These are phyloP conservation scores for Platichthys stellatus DNA, from an alignment of 2,113 vertebrate species.

Conservation along the genomic window DNA sequence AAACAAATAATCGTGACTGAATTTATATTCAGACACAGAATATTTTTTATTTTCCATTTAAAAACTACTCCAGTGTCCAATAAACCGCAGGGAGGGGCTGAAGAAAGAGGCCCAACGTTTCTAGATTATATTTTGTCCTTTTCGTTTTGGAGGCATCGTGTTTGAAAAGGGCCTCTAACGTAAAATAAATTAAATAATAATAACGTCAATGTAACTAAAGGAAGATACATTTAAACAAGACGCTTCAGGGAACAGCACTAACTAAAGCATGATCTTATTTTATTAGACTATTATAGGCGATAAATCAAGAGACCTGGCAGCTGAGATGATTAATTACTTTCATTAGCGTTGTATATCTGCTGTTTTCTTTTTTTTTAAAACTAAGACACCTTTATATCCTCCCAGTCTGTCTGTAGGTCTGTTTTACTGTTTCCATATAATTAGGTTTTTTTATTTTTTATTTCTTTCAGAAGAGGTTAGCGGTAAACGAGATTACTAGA, in stretches of 20 bases:
- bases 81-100: neutral
- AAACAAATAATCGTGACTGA: neutral
- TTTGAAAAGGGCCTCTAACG: neutral
- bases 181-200: neutral
- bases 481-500: conserved; percentile 68
- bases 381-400: conserved; percentile 37
- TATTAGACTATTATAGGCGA: conserved; percentile 32
- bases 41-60: neutral
- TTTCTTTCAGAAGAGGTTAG: too few species aligned
- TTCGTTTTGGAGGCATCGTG: neutral
- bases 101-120: neutral
- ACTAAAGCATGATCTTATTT: conserved; percentile 17
- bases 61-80: neutral
- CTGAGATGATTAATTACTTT: conserved; percentile 56
- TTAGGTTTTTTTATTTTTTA: conserved; percentile 51
- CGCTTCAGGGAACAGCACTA: neutral
- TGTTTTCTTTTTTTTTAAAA: conserved; percentile 57
- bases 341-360: conserved; percentile 41
- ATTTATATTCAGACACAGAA: neutral
- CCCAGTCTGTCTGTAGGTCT: conserved; percentile 39
- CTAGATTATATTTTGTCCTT: neutral
- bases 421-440: conserved; percentile 58
- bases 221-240: neutral
- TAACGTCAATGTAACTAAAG: neutral
- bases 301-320: conserved; percentile 41